Base-by-base conservation (phyloP, 2,888 invertebrate genomes). In the Smittia aterrima region DNA sequence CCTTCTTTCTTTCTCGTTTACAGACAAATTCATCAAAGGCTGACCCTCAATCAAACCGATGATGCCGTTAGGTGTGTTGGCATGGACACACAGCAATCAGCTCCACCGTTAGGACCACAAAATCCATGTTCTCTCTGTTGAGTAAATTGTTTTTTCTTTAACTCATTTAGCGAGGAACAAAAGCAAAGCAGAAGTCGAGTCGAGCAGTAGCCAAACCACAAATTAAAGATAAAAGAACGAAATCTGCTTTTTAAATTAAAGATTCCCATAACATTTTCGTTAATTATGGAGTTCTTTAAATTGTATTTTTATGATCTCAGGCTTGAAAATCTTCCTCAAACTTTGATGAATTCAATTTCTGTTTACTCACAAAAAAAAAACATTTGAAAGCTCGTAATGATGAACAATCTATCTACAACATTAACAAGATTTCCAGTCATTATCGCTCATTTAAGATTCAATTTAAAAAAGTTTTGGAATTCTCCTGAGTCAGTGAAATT, bases 201-300 rank as follows among this genome's bases (percentile, higher is more conserved):
- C 47, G 7, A 58, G 40, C 70, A 70, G 70, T 70, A 70, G 70
- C 70, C 25, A 54, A 70, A 70, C 70, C 70, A 54, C 70, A 70
- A 70, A 70, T 70, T 70, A 70, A 27, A 70, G 54, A 64, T 25
- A n/a, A 27, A 64, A 58, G 20, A 64, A 64, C 25, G n/a, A 13
- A 13, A 9, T 20, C 20, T 18, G 27, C 20, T 24, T 64, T 16
- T 58, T 64, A 47, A 47, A 47, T 47, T 47, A 16, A 58, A 58
- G 20, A 58, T 66, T 38, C 22, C 25, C 40, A 18, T 40, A 38
- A 66, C 40, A 18, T 66, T 66, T 64, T 64, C 25, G 67, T 67
- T 67, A 67, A 67, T 67, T 67, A 67, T 40, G 47, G 41, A 18
- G n/a, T 18, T 67, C 22, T 47, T 67, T 40, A 67, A 41, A 67